phyloP scores from a whole-genome alignment of 53 echinoderm and acorn worm species.

The Crossaster papposus region DNA sequence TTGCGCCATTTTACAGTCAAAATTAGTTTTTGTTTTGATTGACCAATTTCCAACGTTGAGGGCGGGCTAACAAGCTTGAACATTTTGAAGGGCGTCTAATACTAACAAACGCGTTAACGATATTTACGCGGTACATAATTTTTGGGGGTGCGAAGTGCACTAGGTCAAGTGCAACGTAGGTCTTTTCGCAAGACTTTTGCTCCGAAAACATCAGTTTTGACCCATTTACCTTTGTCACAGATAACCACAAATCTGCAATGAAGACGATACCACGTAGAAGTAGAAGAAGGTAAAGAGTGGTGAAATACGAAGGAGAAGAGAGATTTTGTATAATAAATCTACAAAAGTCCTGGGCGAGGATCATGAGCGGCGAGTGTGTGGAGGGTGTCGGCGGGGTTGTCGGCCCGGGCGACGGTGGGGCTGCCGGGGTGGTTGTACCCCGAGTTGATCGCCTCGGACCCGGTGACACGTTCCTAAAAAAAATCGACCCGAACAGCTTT shows the following conservation, averaged over 20 bases:
- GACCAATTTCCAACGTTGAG: constrained; percentile 27
- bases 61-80: constrained; percentile 1
- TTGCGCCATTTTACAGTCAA: constrained; percentile 39
- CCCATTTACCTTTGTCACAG: background rate
- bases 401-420: constrained; percentile 1
- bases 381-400: background rate
- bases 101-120: too few species aligned
- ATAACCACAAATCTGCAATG: background rate
- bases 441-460: background rate
- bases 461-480: background rate
- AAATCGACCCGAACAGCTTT: constrained; percentile 60
- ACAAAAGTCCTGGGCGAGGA: background rate
- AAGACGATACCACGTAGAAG: background rate
- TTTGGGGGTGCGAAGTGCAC: too few species aligned
- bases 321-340: background rate
- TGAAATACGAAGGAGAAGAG: background rate
- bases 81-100: background rate
- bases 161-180: background rate
- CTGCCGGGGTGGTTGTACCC: background rate
- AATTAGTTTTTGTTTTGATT: constrained; percentile 9
- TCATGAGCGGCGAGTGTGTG: constrained; percentile 16
- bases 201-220: background rate
- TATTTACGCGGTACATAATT: background rate
- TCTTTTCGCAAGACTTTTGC: background rate
- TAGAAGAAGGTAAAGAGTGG: background rate